A percentile compares a stretch with the other conserved stretches of the same genome.
Evolutionary conservation across 2,113 vertebrate species (phyloP).

Genomic region (Callipepla squamata): DNA sequence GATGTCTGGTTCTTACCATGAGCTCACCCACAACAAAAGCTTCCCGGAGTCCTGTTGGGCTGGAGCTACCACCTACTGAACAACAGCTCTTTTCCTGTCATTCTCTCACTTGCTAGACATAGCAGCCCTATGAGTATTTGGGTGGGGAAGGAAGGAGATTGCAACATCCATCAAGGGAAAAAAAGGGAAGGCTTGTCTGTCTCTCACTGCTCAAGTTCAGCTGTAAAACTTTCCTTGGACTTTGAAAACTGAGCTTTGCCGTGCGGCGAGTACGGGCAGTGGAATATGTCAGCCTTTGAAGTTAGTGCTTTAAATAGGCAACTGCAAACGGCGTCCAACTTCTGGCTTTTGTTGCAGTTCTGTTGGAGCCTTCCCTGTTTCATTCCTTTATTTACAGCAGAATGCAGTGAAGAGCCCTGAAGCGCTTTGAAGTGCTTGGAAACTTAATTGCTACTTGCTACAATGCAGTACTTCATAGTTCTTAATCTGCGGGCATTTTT

Average conservation of each 20-base stretch:
- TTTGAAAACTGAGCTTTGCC: constrained; percentile 27
- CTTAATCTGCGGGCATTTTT: background rate
- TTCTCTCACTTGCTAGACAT: constrained; percentile 49
- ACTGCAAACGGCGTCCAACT: background rate
- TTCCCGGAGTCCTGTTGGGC: background rate
- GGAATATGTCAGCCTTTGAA: constrained; percentile 35
- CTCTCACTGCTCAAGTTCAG: constrained; percentile 5
- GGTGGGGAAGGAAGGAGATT: constrained; percentile 73
- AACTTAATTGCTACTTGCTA: background rate
- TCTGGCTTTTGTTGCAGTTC: background rate
- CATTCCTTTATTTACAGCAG: background rate
- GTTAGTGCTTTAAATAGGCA: constrained; percentile 24
- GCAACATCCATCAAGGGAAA: constrained; percentile 52
- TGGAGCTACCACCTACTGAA: constrained; percentile 8
- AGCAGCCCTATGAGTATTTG: constrained; percentile 60
- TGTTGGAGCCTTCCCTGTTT: background rate
- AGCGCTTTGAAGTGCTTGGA: background rate
- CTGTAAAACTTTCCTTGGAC: constrained; percentile 61
- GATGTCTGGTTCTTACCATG: background rate
- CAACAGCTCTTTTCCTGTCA: constrained; percentile 59
- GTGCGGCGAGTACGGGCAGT: background rate
- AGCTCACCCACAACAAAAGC: constrained; percentile 29
- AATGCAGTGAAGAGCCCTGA: background rate
- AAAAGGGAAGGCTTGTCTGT: constrained; percentile 14
- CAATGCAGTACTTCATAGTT: background rate